Evolutionary conservation across 2,113 vertebrate species (phyloP), one percentile per base, ranked within the genome.

Genomic region (Lasiurus cinereus): DNA sequence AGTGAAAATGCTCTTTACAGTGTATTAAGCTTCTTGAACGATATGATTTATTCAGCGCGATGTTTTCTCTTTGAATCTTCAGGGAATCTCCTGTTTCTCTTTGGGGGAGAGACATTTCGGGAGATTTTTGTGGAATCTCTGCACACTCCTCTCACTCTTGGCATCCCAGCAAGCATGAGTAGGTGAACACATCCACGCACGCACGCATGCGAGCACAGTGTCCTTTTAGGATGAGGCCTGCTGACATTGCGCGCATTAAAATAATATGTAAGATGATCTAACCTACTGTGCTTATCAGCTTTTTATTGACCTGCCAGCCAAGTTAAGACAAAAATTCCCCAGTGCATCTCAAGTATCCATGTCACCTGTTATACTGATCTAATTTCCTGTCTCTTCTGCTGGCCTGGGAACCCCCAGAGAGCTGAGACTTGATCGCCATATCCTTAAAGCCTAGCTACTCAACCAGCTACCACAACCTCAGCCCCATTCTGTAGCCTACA

Each of bases 1-100:
- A 98, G 98, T 96, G 92, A 96, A 97, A 97, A 98, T 95, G 79
- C 95, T 98, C 95, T 97, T 98, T 98, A 94, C 77, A 96, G 93
- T 36, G 31, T 86, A 56, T 96, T 97, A 97, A 96, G 95, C 93
- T 82, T 97, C 97, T 98, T 94, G 87, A 98, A 97, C 97, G 83
- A 73, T 96, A 96, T 96, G 98, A 96, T 96, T 98, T 95, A 97
- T 96, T 91, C 96, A 96, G 90, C n/a, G 92, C n/a, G 29, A 92
- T 96, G 70, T 92, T 85, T 83, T 70, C 79, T 95, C 92, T 96
- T 10, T 93, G 92, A 36, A 48, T 95, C 93, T 91, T 93, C 94
- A 96, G 78, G 67, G 96, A 96, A 70, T 94, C 70, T 77, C 94
- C 0, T 39, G 67, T 96, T 97, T 94, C 72, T 94, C 82, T 96